These are phyloP conservation scores for Drosophila miranda DNA, from an alignment of 1,140 invertebrate species.

Conservation along the genomic window DNA sequence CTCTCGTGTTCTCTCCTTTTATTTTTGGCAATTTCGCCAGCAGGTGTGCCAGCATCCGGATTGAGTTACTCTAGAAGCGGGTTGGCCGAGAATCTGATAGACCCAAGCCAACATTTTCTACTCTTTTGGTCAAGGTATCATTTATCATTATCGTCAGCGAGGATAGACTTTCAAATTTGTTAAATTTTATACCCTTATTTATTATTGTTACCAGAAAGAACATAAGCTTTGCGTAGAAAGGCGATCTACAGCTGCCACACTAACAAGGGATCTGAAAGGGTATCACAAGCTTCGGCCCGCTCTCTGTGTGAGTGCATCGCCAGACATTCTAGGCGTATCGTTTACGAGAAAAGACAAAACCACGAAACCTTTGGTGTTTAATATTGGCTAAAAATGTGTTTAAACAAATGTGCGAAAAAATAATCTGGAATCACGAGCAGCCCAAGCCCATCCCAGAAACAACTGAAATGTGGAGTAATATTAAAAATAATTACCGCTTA, in stretches of 20 bases:
- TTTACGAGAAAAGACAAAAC: conserved; percentile 16
- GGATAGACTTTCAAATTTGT: conserved; percentile 27
- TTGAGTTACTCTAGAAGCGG: conserved; percentile 41
- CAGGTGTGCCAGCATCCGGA: conserved; percentile 58
- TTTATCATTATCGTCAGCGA: not conserved
- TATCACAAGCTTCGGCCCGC: no score
- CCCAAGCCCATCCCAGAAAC: no score
- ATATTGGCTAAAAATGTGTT: conserved; percentile 15
- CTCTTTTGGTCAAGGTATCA: conserved; percentile 23
- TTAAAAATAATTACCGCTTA: conserved; percentile 48
- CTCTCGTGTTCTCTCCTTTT: conserved; percentile 21
- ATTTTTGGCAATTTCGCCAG: conserved; percentile 40
- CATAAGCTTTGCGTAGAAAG: no score
- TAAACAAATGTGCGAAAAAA: conserved; percentile 39
- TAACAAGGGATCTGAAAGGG: no score
- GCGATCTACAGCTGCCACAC: no score
- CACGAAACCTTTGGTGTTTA: no score
- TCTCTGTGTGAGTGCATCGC: conserved; percentile 7
- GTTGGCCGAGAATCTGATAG: conserved; percentile 35
- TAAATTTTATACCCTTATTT: not conserved
- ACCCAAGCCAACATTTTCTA: conserved; percentile 12
- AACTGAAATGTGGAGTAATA: conserved; percentile 18
- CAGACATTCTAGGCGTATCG: conserved; percentile 30
- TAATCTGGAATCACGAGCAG: conserved; percentile 10
- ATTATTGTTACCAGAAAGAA: no score